Percentiles rank a stretch among this genome's conserved stretches.
These are phyloP conservation scores for Lepidurus apus DNA, from an alignment of 1,140 invertebrate species.

Conservation along the genomic window DNA sequence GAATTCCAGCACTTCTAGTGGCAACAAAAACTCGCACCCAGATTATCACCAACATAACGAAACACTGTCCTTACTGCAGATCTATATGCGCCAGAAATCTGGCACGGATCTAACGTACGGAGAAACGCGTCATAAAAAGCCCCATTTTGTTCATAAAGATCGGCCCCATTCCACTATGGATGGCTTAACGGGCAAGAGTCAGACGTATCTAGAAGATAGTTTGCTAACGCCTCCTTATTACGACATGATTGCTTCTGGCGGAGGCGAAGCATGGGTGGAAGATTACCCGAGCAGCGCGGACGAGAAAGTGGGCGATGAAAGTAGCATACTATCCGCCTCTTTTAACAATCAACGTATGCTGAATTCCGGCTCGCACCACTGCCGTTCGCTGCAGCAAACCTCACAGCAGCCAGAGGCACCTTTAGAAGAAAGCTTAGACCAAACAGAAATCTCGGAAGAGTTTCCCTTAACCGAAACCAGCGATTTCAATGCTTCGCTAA, in stretches of 20 bases:
- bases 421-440: constrained; percentile 26
- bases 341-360: background rate
- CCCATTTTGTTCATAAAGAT: background rate
- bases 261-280: constrained; percentile 34
- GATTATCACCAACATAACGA: background rate
- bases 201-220: constrained; percentile 13
- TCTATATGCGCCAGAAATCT: constrained; percentile 35
- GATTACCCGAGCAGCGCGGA: constrained; percentile 36
- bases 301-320: constrained; percentile 30
- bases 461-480: constrained; percentile 29
- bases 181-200: background rate
- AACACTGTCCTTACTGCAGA: constrained; percentile 32
- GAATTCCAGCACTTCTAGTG: constrained; percentile 20
- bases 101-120: constrained; percentile 20
- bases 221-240: constrained; percentile 17
- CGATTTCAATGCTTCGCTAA: constrained; percentile 30
- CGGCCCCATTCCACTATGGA: background rate
- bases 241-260: constrained; percentile 32
- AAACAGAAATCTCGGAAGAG: constrained; percentile 24
- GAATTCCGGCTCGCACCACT: constrained; percentile 5
- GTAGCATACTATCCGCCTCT: background rate
- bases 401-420: background rate
- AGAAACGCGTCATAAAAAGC: constrained; percentile 25
- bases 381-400: background rate
- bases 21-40: constrained; percentile 17